These are phyloP conservation scores for Myoxocephalus aenaeus DNA, from an alignment of 2,797 vertebrate species.

Conservation along the genomic window DNA sequence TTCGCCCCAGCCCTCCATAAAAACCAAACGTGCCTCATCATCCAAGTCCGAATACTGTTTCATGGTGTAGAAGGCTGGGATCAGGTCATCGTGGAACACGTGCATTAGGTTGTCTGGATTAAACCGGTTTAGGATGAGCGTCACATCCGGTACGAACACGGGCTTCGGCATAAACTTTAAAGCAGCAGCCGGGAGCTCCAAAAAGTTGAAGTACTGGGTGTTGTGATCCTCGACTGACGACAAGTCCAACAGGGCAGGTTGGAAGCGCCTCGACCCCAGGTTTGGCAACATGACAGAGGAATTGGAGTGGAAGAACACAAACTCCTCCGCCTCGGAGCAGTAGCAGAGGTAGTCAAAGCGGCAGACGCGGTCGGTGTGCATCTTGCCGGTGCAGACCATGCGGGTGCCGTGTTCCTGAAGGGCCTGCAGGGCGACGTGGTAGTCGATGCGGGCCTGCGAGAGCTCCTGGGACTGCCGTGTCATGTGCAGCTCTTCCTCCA, in stretches of 20 bases:
- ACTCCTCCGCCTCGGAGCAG: conserved; percentile 94
- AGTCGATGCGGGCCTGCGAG: conserved; percentile 89
- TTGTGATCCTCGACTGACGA: conserved; percentile 98
- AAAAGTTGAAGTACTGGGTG: conserved; percentile 98
- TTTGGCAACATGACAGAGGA: conserved; percentile 95
- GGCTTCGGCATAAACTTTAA: conserved; percentile 96
- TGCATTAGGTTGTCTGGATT: conserved; percentile 99
- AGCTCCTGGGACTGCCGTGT: conserved; percentile 88
- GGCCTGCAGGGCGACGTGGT: conserved; percentile 90
- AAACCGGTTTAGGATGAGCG: conserved; percentile 94
- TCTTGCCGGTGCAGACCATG: conserved; percentile 97
- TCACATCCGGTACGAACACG: conserved; percentile 95
- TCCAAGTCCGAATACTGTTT: conserved; percentile 93
- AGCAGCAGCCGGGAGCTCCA: conserved; percentile 93
- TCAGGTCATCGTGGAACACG: conserved; percentile 95
- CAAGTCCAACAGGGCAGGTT: conserved; percentile 95
- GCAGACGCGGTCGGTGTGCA: conserved; percentile 97
- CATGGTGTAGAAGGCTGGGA: conserved; percentile 97
- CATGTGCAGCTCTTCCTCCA: conserved; percentile 93
- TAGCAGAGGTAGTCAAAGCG: conserved; percentile 98
- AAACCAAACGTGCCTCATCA: conserved; percentile 91
- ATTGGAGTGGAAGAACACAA: conserved; percentile 97
- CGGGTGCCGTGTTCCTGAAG: conserved; percentile 93
- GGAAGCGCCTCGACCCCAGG: conserved; percentile 94
- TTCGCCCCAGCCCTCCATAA: conserved; percentile 98